Percentiles rank a stretch among this genome's conserved stretches.
Conservation (phyloP, 2,888 invertebrate genomes). For the Ametastegia equiseti region DNA sequence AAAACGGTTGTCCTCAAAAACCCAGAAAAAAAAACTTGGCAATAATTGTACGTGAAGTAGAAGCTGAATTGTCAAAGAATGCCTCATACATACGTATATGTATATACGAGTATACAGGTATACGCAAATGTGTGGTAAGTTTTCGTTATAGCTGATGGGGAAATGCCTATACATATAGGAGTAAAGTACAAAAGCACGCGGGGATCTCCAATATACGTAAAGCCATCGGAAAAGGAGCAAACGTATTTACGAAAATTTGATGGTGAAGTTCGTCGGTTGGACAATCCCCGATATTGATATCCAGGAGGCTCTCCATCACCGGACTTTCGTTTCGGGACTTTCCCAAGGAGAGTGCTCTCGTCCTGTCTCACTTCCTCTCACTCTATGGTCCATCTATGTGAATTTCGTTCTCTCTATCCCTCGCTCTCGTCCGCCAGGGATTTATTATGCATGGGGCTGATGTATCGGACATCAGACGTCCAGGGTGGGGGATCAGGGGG, state of each 20-base stretch:
- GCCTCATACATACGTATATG: too few relatives aligned
- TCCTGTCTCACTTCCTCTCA: conserved; percentile 49
- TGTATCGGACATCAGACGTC: conserved; percentile 72
- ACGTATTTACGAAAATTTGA: conserved; percentile 66
- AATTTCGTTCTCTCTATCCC: conserved; percentile 32
- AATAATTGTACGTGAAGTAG: too few relatives aligned
- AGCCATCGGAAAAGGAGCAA: conserved; percentile 47
- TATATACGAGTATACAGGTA: neutral
- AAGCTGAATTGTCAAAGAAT: too few relatives aligned
- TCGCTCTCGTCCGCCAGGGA: conserved; percentile 58
- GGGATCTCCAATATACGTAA: conserved; percentile 21
- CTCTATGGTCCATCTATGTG: conserved; percentile 50
- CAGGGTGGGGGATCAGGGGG: conserved; percentile 37
- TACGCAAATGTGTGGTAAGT: too few relatives aligned
- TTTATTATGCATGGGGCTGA: conserved; percentile 74
- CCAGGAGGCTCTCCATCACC: conserved; percentile 63
- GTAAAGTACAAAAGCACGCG: neutral
- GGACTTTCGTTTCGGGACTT: conserved; percentile 52
- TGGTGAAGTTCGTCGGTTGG: conserved; percentile 63
- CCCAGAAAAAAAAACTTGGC: too few relatives aligned
- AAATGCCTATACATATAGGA: neutral
- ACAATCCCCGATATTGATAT: conserved; percentile 70
- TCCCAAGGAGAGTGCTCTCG: conserved; percentile 41
- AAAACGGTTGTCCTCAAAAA: too few relatives aligned
- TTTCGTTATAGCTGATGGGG: too few relatives aligned